Percentiles rank a stretch among this genome's conserved stretches.
These are phyloP conservation scores for Cryptoleucopteryx plumbea DNA, from an alignment of 2,113 vertebrate genomes.

Conservation along the genomic window DNA sequence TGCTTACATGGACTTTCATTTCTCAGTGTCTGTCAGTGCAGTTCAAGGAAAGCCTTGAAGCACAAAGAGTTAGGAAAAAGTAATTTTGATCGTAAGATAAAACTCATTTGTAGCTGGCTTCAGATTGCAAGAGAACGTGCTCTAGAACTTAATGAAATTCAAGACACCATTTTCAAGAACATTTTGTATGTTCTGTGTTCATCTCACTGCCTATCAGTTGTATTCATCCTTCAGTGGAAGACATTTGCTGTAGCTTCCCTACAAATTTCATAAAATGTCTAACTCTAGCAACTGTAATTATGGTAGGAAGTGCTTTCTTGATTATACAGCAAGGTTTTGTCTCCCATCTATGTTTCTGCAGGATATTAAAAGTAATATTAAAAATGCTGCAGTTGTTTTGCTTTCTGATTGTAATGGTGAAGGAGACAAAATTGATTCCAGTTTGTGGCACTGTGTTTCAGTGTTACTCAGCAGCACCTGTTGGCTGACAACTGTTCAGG, in stretches of 20 bases:
- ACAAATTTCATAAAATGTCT: slow-evolving; percentile 2
- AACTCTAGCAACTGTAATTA: background rate
- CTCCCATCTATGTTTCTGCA: slow-evolving; percentile 37
- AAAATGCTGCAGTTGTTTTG: slow-evolving; percentile 38
- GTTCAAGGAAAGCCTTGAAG: background rate
- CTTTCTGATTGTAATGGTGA: background rate
- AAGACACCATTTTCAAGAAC: background rate
- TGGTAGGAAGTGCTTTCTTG: background rate
- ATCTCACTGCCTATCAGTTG: background rate
- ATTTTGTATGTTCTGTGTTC: background rate
- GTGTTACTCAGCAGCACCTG: slow-evolving; percentile 6
- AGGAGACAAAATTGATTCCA: slow-evolving; percentile 43
- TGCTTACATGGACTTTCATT: background rate
- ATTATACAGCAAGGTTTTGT: background rate
- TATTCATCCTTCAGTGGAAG: slow-evolving; percentile 18
- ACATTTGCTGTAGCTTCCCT: slow-evolving; percentile 34
- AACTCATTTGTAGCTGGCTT: background rate
- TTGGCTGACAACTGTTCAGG: slow-evolving; percentile 49
- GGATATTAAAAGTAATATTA: slow-evolving; percentile 52
- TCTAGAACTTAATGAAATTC: slow-evolving; percentile 8
- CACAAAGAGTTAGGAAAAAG: background rate
- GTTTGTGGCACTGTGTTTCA: background rate
- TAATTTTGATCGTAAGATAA: background rate
- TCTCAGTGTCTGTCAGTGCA: background rate
- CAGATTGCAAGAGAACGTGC: background rate